phyloP scores from a whole-genome alignment of 2,888 invertebrate species.

The Hartigia nigra region DNA sequence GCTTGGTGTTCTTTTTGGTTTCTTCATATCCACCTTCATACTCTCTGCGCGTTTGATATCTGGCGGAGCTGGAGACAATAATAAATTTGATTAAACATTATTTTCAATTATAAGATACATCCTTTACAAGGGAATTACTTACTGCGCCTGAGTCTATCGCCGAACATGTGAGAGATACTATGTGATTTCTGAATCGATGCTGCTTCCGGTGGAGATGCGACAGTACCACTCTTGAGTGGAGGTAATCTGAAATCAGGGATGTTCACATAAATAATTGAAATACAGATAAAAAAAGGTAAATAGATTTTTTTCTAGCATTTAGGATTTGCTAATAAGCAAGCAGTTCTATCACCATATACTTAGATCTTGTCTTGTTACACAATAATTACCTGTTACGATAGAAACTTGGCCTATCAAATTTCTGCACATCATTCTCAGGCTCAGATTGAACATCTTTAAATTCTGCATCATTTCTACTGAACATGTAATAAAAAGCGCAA shows the following conservation, averaged over 20 bases:
- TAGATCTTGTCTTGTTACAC: neutral
- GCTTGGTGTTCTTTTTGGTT: slow-evolving; percentile 91
- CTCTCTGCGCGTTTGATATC: slow-evolving; percentile 87
- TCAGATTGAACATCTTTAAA: slow-evolving; percentile 12
- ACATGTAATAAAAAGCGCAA: slow-evolving; percentile 17
- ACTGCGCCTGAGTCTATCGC: slow-evolving; percentile 75
- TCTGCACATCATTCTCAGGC: neutral
- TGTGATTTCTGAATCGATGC: slow-evolving; percentile 72
- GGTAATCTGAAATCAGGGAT: slow-evolving; percentile 36
- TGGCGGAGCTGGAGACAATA: slow-evolving; percentile 46
- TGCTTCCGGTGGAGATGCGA: slow-evolving; percentile 30
- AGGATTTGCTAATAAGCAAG: neutral
- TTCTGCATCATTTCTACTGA: slow-evolving; percentile 13
- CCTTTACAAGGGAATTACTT: slow-evolving; percentile 25
- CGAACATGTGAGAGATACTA: slow-evolving; percentile 72
- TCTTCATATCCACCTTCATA: slow-evolving; percentile 85
- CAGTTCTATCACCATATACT: neutral
- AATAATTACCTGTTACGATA: neutral
- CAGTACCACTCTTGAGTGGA: slow-evolving; percentile 42
- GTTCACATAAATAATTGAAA: slow-evolving; percentile 1
- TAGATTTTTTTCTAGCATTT: neutral
- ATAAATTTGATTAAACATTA: slow-evolving; percentile 11
- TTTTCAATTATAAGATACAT: neutral
- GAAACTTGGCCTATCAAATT: neutral
- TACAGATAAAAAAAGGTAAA: neutral